Evolutionary conservation across 1,140 invertebrate species (phyloP).

Genomic region (Vollenhovia emeryi): DNA sequence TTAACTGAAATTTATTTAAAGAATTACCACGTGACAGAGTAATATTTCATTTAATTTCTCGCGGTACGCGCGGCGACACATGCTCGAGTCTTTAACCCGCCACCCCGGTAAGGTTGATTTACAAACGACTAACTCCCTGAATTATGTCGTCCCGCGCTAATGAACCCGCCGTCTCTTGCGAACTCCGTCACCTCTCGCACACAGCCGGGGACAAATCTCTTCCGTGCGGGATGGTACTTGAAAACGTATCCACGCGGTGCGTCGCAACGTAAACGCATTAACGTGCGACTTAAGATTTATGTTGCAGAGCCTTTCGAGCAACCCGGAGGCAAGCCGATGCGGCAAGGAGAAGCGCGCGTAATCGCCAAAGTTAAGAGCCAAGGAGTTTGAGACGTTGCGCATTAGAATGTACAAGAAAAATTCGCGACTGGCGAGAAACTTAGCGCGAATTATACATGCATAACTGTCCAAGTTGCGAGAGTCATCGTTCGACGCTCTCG

Average conservation of each 20-base stretch:
- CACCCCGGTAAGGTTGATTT: slow-evolving; percentile 48
- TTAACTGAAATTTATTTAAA: slow-evolving; percentile 34
- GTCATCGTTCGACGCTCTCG: not conserved
- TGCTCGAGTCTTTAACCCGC: slow-evolving; percentile 20
- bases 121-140: slow-evolving; percentile 64
- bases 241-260: slow-evolving; percentile 11
- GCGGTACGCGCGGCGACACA: not conserved
- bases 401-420: not conserved
- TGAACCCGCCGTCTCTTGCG: slow-evolving; percentile 56
- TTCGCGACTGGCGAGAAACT: not conserved
- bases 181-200: not conserved
- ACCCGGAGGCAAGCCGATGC: not conserved
- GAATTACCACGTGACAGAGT: not conserved
- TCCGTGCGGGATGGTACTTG: slow-evolving; percentile 31
- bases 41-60: slow-evolving; percentile 42
- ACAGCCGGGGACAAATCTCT: slow-evolving; percentile 43
- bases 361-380: not conserved
- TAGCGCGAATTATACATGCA: not conserved
- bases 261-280: slow-evolving; percentile 30
- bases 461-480: not conserved
- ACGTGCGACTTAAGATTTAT: slow-evolving; percentile 29
- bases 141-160: slow-evolving; percentile 65
- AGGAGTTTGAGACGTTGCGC: not conserved
- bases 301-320: not conserved
- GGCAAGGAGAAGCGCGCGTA: not conserved